A percentile compares a stretch with the other conserved stretches of the same genome.
Evolutionary conservation across 1,140 invertebrate genomes (phyloP).

Genomic region (Camponotus pennsylvanicus): DNA sequence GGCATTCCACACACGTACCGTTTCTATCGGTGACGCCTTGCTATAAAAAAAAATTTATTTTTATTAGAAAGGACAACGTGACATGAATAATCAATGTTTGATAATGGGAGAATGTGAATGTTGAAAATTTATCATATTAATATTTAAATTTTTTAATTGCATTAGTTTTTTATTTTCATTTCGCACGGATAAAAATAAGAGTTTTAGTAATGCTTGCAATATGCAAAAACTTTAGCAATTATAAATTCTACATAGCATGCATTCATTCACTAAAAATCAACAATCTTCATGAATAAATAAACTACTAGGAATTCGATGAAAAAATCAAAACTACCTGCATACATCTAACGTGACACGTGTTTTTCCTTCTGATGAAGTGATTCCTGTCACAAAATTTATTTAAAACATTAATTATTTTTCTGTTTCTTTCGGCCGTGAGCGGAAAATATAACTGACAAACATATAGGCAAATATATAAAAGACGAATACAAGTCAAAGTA

Average conservation of each 20-base stretch:
- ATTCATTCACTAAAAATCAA: not conserved
- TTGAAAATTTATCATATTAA: not conserved
- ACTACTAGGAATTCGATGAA: not conserved
- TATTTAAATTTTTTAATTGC: too few relatives aligned
- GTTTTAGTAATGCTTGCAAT: not conserved
- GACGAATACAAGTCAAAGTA: not conserved
- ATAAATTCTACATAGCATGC: not conserved
- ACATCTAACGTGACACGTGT: not conserved
- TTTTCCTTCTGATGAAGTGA: not conserved
- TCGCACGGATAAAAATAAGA: not conserved
- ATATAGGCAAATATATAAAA: not conserved
- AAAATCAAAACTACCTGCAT: not conserved
- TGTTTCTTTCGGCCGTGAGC: not conserved
- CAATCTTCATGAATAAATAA: conserved; percentile 21
- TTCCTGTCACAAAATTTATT: not conserved
- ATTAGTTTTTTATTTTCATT: not conserved
- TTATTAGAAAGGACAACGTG: not conserved
- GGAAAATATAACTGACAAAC: conserved; percentile 12
- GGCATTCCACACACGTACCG: too few relatives aligned
- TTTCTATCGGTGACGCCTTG: not conserved
- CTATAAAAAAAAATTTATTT: conserved; percentile 1
- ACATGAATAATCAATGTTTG: not conserved
- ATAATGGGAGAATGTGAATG: not conserved
- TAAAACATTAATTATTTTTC: not conserved
- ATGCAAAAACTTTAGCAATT: conserved; percentile 19